phyloP scores from a whole-genome alignment of 2,113 vertebrate genomes.

The Dendrocopos noguchii region DNA sequence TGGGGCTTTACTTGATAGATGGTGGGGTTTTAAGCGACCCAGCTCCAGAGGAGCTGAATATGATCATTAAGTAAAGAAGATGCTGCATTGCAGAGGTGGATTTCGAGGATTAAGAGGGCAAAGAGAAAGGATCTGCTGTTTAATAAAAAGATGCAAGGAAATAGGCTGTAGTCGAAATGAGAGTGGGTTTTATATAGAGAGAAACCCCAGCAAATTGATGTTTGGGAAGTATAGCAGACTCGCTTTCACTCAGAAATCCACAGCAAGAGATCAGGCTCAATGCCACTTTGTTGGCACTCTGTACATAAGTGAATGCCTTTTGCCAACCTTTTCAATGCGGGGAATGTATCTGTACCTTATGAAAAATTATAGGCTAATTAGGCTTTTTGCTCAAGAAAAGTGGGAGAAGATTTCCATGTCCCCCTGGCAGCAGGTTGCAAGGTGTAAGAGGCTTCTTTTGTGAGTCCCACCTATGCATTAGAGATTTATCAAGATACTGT shows the following conservation, averaged over 20 bases:
- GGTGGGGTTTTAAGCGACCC: neutral
- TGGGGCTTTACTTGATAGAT: neutral
- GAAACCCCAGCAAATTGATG: neutral
- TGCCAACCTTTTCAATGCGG: neutral
- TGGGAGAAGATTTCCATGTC: neutral
- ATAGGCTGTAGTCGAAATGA: neutral
- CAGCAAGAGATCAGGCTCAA: neutral
- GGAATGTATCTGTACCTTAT: neutral
- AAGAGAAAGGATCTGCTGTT: neutral
- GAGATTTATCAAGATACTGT: neutral
- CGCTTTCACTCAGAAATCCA: no score
- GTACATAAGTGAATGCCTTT: neutral
- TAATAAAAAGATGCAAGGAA: neutral
- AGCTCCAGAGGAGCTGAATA: neutral
- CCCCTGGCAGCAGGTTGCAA: neutral
- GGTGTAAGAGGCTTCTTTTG: neutral
- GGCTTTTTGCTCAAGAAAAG: neutral
- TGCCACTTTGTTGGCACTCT: neutral
- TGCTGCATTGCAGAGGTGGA: neutral
- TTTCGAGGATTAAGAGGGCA: neutral
- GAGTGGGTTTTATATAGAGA: neutral
- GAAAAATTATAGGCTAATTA: neutral
- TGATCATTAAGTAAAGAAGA: neutral
- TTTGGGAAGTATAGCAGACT: neutral
- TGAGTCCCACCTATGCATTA: neutral